phyloP scores from a whole-genome alignment of 2,888 invertebrate genomes.

The Liodrosophila aerea region DNA sequence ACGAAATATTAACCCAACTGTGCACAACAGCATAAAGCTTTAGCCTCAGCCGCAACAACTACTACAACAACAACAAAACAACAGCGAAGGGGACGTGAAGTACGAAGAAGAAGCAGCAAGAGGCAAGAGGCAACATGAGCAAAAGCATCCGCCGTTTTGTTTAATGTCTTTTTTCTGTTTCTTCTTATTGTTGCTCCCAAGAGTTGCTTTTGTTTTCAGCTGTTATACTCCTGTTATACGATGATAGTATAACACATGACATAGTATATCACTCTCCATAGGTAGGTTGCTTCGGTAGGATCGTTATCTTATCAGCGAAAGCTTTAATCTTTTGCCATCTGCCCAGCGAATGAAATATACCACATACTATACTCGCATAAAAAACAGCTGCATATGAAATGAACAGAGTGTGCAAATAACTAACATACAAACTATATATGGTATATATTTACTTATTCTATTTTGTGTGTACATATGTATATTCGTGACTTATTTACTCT shows the following conservation, averaged over 20 bases:
- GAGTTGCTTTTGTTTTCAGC: neutral
- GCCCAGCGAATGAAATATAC: constrained; percentile 17
- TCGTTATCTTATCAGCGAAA: constrained; percentile 56
- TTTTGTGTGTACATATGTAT: too few species aligned
- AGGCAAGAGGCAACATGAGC: constrained; percentile 30
- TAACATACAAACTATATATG: neutral
- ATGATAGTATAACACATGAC: neutral
- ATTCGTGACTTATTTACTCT: constrained; percentile 17
- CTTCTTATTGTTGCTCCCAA: constrained; percentile 7
- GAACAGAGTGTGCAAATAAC: constrained; percentile 23
- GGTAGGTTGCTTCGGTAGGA: too few species aligned
- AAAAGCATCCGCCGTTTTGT: constrained; percentile 51
- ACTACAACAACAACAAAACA: constrained; percentile 27
- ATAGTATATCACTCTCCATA: too few species aligned
- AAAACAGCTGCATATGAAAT: constrained; percentile 38
- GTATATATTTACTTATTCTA: constrained; percentile 6
- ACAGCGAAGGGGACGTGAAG: constrained; percentile 47
- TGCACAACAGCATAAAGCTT: constrained; percentile 61
- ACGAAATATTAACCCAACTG: constrained; percentile 68
- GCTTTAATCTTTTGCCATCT: constrained; percentile 61
- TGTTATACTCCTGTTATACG: neutral
- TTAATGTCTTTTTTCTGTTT: constrained; percentile 43
- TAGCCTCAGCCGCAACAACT: constrained; percentile 12
- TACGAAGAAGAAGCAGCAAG: constrained; percentile 32
- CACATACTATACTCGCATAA: neutral